A percentile compares a stretch with the other conserved stretches of the same genome.
These are phyloP conservation scores for Podocnemis expansa DNA, from an alignment of 2,113 vertebrate genomes.

Conservation along the genomic window DNA sequence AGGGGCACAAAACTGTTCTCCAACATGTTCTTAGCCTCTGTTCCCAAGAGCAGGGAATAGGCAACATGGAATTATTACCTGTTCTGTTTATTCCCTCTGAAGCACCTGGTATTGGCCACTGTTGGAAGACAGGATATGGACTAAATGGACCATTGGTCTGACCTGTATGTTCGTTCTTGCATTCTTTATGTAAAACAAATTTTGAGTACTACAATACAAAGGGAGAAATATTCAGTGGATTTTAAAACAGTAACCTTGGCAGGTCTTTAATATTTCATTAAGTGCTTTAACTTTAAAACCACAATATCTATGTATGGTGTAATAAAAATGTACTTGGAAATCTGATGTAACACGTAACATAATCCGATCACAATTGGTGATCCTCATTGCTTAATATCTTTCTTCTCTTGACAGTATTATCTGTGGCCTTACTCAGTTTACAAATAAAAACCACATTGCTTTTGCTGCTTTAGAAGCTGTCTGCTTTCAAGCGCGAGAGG, in stretches of 20 bases:
- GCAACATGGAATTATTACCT: no score
- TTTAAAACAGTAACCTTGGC: not conserved
- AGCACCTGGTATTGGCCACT: no score
- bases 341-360: not conserved
- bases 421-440: slow-evolving; percentile 98
- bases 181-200: not conserved
- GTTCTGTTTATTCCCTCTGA: no score
- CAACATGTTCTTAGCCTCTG: no score
- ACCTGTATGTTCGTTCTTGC: no score
- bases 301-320: not conserved
- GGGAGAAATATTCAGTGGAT: not conserved
- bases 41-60: no score
- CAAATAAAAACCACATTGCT: slow-evolving; percentile 95
- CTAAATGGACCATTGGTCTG: no score
- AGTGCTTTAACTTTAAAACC: slow-evolving; percentile 5
- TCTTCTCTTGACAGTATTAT: slow-evolving; percentile 85
- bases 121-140: no score
- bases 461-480: slow-evolving; percentile 98
- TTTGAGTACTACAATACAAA: not conserved
- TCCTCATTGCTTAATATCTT: not conserved
- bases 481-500: slow-evolving; percentile 98
- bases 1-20: no score
- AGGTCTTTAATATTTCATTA: not conserved
- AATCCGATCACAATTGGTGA: not conserved
- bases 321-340: not conserved